These are phyloP conservation scores for Drosophila longiperda DNA, from an alignment of 2,888 invertebrate species.

Conservation along the genomic window DNA sequence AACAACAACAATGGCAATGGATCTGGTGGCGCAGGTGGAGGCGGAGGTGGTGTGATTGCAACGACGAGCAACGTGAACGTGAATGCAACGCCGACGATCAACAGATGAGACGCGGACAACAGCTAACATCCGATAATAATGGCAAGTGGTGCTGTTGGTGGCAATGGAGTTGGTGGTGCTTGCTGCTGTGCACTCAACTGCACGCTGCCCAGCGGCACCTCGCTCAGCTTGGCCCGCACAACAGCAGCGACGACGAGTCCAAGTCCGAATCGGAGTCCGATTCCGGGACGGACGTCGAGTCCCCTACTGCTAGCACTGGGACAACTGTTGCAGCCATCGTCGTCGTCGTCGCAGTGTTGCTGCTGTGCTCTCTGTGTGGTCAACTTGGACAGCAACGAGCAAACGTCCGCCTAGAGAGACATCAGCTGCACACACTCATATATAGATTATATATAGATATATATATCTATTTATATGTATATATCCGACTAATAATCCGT, in stretches of 20 bases:
- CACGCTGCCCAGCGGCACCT: slow-evolving; percentile 49
- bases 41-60: slow-evolving; percentile 35
- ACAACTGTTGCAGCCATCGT: slow-evolving; percentile 17
- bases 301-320: slow-evolving; percentile 43
- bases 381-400: slow-evolving; percentile 50
- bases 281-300: slow-evolving; percentile 28
- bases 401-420: slow-evolving; percentile 43
- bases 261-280: slow-evolving; percentile 1
- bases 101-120: slow-evolving; percentile 85
- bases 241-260: slow-evolving; percentile 9
- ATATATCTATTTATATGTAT: slow-evolving; percentile 16
- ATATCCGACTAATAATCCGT: slow-evolving; percentile 28
- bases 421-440: slow-evolving; percentile 32
- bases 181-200: slow-evolving; percentile 50
- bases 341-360: slow-evolving; percentile 47
- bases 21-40: slow-evolving; percentile 23
- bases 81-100: slow-evolving; percentile 81
- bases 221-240: slow-evolving; percentile 46
- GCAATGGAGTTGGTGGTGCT: neutral
- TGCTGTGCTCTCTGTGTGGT: slow-evolving; percentile 67
- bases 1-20: slow-evolving; percentile 37
- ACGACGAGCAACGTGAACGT: slow-evolving; percentile 56
- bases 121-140: slow-evolving; percentile 83
- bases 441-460: slow-evolving; percentile 50
- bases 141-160: slow-evolving; percentile 24